These are phyloP conservation scores for Dromaius novaehollandiae DNA, from an alignment of 2,113 vertebrate species.

Conservation along the genomic window DNA sequence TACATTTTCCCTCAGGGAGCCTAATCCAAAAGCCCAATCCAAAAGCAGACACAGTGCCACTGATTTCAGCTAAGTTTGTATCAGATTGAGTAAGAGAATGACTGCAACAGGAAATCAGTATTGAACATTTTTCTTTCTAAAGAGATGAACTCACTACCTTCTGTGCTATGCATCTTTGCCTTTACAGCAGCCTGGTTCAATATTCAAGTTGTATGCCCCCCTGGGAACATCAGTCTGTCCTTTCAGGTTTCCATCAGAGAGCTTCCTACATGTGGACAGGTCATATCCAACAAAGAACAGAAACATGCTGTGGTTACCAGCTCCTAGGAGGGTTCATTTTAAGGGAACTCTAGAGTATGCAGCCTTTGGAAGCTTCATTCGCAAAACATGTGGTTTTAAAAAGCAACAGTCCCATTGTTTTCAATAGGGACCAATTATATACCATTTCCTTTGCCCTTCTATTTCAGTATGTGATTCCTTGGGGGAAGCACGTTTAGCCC, in stretches of 20 bases:
- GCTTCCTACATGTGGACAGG: neutral
- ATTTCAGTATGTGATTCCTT: neutral
- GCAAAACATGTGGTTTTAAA: neutral
- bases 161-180: neutral
- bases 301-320: neutral
- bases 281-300: neutral
- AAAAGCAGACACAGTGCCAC: neutral
- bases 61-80: neutral
- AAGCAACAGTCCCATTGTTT: conserved; percentile 13
- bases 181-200: neutral
- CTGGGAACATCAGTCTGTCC: neutral
- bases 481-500: neutral
- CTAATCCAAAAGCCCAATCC: neutral
- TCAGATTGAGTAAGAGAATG: neutral
- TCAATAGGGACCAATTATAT: neutral
- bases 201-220: neutral
- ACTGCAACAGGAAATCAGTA: neutral
- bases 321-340: neutral
- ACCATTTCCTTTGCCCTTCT: neutral
- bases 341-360: neutral
- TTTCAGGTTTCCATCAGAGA: neutral
- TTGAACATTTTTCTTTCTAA: neutral
- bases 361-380: conserved; percentile 13
- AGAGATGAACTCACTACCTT: neutral
- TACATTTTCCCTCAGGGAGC: neutral